These are phyloP conservation scores for Hyles vespertilio DNA, from an alignment of 1,140 invertebrate species.

Conservation along the genomic window DNA sequence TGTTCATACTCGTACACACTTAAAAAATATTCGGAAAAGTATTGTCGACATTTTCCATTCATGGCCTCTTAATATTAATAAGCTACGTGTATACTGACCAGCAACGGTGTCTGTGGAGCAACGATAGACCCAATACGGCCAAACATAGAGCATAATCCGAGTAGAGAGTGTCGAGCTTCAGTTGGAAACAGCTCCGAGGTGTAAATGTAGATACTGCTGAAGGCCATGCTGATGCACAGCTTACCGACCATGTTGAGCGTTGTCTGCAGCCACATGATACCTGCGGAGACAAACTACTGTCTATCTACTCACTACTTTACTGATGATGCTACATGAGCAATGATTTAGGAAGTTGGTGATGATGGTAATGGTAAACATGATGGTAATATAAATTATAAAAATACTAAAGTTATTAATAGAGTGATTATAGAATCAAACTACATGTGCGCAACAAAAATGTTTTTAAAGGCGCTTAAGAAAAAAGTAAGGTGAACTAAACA, in stretches of 20 bases:
- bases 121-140: conserved; percentile 82
- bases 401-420: too few relatives aligned
- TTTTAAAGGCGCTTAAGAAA: too few relatives aligned
- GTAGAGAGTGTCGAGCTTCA: conserved; percentile 77
- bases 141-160: conserved; percentile 81
- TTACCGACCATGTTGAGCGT: conserved; percentile 75
- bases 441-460: too few relatives aligned
- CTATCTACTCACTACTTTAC: conserved; percentile 8
- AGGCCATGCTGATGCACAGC: conserved; percentile 79
- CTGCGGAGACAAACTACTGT: conserved; percentile 34
- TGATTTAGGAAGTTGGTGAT: neutral
- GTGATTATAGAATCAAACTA: too few relatives aligned
- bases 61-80: too few relatives aligned
- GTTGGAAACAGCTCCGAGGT: conserved; percentile 85
- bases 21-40: too few relatives aligned
- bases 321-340: neutral
- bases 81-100: conserved; percentile 52
- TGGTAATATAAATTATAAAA: too few relatives aligned
- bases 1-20: too few relatives aligned
- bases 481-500: too few relatives aligned
- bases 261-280: conserved; percentile 49
- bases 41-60: too few relatives aligned
- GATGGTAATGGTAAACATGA: too few relatives aligned
- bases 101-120: conserved; percentile 79
- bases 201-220: conserved; percentile 81